These are phyloP conservation scores for Proteles cristata DNA, from an alignment of 2,113 vertebrate species.

Conservation along the genomic window DNA sequence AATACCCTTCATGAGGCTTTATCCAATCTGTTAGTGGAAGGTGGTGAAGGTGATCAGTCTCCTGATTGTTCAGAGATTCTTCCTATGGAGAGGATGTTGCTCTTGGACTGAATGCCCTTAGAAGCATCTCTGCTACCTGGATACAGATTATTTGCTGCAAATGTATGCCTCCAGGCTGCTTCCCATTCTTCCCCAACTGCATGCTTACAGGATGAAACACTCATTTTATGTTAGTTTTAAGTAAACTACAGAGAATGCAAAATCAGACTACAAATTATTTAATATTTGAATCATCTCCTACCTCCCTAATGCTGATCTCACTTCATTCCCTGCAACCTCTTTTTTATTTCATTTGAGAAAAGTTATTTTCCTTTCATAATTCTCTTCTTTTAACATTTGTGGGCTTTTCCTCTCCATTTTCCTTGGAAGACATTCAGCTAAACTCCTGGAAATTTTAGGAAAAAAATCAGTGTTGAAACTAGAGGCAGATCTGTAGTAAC, in stretches of 20 bases:
- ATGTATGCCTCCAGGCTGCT: background rate
- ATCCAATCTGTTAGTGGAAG: background rate
- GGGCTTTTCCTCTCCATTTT: background rate
- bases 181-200: background rate
- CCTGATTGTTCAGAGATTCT: background rate
- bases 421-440: conserved; percentile 11
- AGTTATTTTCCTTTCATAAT: background rate
- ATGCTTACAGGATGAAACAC: background rate
- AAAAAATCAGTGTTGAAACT: background rate
- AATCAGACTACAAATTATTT: conserved; percentile 13
- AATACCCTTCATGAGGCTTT: background rate
- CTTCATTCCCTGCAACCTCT: background rate
- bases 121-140: background rate
- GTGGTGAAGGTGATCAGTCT: background rate
- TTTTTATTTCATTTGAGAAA: background rate
- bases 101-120: background rate
- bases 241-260: background rate
- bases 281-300: background rate
- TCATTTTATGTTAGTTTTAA: conserved; percentile 39
- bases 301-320: background rate
- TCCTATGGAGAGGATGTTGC: background rate
- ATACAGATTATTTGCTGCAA: background rate
- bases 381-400: background rate
- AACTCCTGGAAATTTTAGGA: background rate
- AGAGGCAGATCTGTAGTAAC: background rate